Evolutionary conservation across 23 tunicate genomes (phyloP).

Genomic region (Diplosoma virens): DNA sequence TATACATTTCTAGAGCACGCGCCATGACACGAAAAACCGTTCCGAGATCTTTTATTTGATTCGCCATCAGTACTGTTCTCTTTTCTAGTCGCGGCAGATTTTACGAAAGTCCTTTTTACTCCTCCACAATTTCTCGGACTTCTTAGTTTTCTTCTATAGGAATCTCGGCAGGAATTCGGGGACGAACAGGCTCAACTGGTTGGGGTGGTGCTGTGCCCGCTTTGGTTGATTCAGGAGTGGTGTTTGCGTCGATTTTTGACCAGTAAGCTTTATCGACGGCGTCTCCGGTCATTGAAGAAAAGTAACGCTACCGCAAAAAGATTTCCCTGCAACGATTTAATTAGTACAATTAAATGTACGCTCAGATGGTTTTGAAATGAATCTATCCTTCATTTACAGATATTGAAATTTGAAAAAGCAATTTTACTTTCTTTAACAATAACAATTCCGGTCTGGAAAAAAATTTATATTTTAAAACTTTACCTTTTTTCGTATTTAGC

Average conservation of each 20-base stretch:
- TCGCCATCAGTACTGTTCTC: no score
- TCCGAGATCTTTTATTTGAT: no score
- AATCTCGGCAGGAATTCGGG: background rate
- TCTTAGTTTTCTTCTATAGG: background rate
- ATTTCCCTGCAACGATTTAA: conserved; percentile 50
- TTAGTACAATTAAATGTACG: no score
- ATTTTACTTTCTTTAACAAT: background rate
- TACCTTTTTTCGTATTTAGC: conserved; percentile 56
- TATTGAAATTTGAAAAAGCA: no score
- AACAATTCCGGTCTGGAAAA: background rate
- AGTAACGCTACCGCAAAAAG: conserved; percentile 23
- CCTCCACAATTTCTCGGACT: background rate
- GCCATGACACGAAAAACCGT: no score
- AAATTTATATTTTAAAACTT: background rate
- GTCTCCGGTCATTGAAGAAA: background rate
- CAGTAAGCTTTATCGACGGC: conserved; percentile 22
- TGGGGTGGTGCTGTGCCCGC: no score
- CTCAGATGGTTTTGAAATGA: no score
- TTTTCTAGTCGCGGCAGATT: no score
- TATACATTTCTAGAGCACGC: no score
- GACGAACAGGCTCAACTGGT: background rate
- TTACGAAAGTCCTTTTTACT: background rate
- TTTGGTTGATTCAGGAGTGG: background rate
- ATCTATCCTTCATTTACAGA: no score
- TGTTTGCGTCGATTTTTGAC: conserved; percentile 28